Conservation (phyloP, 2,888 invertebrate genomes). For the Lithophane leautieri region DNA sequence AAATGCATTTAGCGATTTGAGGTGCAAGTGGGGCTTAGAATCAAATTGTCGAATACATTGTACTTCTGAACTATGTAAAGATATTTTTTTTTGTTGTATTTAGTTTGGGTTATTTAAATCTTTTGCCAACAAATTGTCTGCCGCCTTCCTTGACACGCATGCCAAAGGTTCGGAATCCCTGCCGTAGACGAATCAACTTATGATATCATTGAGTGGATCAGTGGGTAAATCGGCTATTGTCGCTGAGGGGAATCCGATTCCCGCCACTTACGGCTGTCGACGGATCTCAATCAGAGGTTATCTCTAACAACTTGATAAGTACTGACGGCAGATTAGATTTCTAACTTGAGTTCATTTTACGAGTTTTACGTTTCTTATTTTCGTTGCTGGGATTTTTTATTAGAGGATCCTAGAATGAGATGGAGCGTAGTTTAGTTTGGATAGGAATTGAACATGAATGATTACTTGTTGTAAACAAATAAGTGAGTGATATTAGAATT, state of each 20-base stretch:
- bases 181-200: conserved; percentile 60
- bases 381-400: conserved; percentile 4
- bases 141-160: background rate
- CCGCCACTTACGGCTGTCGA: conserved; percentile 63
- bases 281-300: conserved; percentile 68
- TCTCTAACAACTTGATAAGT: conserved; percentile 65
- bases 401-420: background rate
- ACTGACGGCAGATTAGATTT: conserved; percentile 57
- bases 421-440: background rate
- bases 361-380: conserved; percentile 18
- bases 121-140: background rate
- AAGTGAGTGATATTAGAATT: background rate
- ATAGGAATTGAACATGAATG: background rate
- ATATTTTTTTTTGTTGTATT: background rate
- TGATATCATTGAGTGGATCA: conserved; percentile 66
- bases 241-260: conserved; percentile 62
- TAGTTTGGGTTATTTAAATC: background rate
- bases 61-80: background rate
- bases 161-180: conserved; percentile 21
- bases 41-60: background rate
- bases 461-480: background rate
- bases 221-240: conserved; percentile 61
- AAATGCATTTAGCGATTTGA: background rate
- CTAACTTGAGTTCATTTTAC: conserved; percentile 32
- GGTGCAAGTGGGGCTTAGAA: background rate